Evolutionary conservation across 2,113 vertebrate species (phyloP).

Genomic region (Bos javanicus): DNA sequence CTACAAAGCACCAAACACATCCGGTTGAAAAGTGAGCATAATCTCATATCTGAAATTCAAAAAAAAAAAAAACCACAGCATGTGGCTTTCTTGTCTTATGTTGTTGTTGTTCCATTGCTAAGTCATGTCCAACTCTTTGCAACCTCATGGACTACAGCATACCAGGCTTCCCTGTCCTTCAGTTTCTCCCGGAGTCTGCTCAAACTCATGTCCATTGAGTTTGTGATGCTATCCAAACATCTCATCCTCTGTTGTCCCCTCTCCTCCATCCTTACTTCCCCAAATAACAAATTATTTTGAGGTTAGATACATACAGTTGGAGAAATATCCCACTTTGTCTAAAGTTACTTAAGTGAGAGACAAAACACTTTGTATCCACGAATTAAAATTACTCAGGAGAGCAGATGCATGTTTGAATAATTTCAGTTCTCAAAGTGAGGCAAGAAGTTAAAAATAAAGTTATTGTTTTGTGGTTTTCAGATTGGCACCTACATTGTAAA

Average conservation of each 20-base stretch:
- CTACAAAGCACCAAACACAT: not conserved
- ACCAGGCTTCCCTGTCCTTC: not conserved
- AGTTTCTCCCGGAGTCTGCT: not conserved
- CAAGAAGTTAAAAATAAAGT: not conserved
- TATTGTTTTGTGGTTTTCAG: not conserved
- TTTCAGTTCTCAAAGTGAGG: constrained; percentile 12
- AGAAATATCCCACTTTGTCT: not conserved
- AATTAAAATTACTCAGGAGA: constrained; percentile 25
- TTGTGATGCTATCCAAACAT: not conserved
- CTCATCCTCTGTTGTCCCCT: not conserved
- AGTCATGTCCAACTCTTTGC: not conserved
- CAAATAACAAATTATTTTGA: not conserved
- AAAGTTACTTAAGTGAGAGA: constrained; percentile 14
- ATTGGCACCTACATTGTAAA: not conserved
- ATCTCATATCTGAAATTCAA: not conserved
- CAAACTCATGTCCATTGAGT: not conserved
- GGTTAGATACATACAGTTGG: not conserved
- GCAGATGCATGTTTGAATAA: constrained; percentile 23
- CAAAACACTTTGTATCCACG: not conserved
- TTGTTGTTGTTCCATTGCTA: not conserved
- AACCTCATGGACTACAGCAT: not conserved
- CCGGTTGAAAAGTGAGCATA: not conserved
- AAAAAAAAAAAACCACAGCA: not conserved
- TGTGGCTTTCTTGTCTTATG: not conserved
- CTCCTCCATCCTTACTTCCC: not conserved